phyloP scores from a whole-genome alignment of 2,113 vertebrate species.

The Oryzias curvinotus region DNA sequence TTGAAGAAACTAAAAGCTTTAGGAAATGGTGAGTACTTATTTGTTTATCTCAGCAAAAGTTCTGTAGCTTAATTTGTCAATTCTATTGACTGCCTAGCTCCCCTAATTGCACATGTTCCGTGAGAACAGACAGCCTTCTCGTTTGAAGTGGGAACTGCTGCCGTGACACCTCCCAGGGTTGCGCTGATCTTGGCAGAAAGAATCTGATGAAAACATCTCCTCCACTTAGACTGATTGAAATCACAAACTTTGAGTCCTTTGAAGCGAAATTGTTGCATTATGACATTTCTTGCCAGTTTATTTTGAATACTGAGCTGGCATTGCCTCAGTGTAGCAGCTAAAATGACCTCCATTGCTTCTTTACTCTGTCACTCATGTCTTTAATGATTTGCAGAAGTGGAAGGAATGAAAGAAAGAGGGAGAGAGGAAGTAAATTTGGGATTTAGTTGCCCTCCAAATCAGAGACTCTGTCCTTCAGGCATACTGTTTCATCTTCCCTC shows the following conservation, averaged over 20 bases:
- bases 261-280: slow-evolving; percentile 28
- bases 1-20: not conserved
- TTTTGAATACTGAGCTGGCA: slow-evolving; percentile 22
- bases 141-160: slow-evolving; percentile 9
- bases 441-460: slow-evolving; percentile 62
- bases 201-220: slow-evolving; percentile 19
- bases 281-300: not conserved
- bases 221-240: slow-evolving; percentile 17
- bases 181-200: slow-evolving; percentile 12
- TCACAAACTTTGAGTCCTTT: slow-evolving; percentile 8
- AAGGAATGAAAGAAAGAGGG: slow-evolving; percentile 18
- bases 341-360: slow-evolving; percentile 52
- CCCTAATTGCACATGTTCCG: not conserved
- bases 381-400: slow-evolving; percentile 42
- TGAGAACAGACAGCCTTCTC: not conserved
- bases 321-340: slow-evolving; percentile 29
- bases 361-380: slow-evolving; percentile 31
- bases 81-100: not conserved
- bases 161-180: not conserved
- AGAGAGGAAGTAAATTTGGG: slow-evolving; percentile 21
- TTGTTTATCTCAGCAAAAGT: not conserved
- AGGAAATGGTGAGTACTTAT: not conserved
- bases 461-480: slow-evolving; percentile 55
- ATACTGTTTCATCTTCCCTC: slow-evolving; percentile 46
- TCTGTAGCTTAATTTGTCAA: slow-evolving; percentile 7